phyloP scores from a whole-genome alignment of 2,797 vertebrate genomes.

The Perodicticus potto region DNA sequence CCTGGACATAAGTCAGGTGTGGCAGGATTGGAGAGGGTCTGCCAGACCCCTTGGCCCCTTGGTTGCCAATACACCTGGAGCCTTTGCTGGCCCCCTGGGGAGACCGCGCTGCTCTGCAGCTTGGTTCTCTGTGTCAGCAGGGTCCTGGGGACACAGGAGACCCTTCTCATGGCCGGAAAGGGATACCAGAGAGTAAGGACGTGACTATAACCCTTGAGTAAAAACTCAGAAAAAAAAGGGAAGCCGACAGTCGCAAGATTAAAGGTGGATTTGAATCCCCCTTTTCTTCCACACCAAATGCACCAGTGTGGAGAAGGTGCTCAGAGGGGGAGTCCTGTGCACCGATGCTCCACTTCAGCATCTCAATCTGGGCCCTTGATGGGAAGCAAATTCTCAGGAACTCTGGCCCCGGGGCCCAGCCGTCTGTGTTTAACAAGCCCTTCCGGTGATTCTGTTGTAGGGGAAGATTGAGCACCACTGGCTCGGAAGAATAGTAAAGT shows the following conservation, averaged over 20 bases:
- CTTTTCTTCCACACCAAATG: not conserved
- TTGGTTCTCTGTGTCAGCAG: constrained; percentile 63
- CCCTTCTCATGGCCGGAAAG: not conserved
- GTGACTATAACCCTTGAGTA: not conserved
- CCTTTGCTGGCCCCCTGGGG: constrained; percentile 51
- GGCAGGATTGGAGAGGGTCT: constrained; percentile 8
- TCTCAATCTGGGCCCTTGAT: not conserved
- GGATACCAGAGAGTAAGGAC: not conserved
- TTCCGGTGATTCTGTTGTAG: not conserved
- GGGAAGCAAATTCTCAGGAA: not conserved
- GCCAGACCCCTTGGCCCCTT: constrained; percentile 44
- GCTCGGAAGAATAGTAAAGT: not conserved
- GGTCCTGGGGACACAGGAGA: not conserved
- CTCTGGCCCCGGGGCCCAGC: not conserved
- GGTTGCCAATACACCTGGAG: not conserved
- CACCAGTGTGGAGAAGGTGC: not conserved
- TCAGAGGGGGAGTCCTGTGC: not conserved
- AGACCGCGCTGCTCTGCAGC: constrained; percentile 71
- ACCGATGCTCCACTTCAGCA: not conserved
- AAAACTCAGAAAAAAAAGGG: not conserved
- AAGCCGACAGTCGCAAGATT: not conserved
- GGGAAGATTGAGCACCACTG: not conserved
- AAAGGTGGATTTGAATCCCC: not conserved
- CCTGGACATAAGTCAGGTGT: constrained; percentile 64
- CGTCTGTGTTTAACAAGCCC: not conserved